Evolutionary conservation across 1,140 invertebrate species (phyloP), one percentile per base, ranked within the genome.

Genomic region (Theocolax elegans): DNA sequence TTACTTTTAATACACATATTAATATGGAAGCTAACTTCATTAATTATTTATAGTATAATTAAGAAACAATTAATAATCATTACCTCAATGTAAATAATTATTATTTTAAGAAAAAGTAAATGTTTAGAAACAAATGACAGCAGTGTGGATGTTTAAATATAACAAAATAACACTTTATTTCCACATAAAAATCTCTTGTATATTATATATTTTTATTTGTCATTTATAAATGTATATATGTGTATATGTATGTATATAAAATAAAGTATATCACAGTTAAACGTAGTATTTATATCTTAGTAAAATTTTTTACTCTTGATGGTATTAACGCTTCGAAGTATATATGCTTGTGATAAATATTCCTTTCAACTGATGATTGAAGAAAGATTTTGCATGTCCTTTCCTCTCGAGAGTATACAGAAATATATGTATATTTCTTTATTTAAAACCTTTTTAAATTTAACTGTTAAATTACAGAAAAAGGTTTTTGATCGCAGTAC

Each of bases 101-200:
- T 42, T 65, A 31, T 42, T 59, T 7, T 40, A 54, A n/a, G 21
- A 72, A 48, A 70, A 72, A 75, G 54, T 74, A 58, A 72, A 74
- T 66, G 58, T 76, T 73, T 13, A 74, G 29, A 77, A 78, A 75
- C 73, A 79, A 74, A 78, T 72, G 72, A 76, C 73, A 72, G 70
- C 68, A 73, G 73, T 74, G 71, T 76, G 49, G 63, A 76, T 74
- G 66, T 79, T 54, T 67, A 58, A 72, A 71, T 74, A 60, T 71
- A 73, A 67, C 72, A 77, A 76, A 74, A 77, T 42, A 75, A 56
- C 73, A 76, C 63, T 76, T 79, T 78, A 79, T 79, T 77, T 77
- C 65, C 71, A 74, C 70, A 74, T 69, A 51, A 73, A 56, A 70
- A 56, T n/a, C 17, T 54, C 46, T 67, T 10, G 1, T 38, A 67